phyloP scores from a whole-genome alignment of 2,888 invertebrate species.

The Neoitamus cyanurus region DNA sequence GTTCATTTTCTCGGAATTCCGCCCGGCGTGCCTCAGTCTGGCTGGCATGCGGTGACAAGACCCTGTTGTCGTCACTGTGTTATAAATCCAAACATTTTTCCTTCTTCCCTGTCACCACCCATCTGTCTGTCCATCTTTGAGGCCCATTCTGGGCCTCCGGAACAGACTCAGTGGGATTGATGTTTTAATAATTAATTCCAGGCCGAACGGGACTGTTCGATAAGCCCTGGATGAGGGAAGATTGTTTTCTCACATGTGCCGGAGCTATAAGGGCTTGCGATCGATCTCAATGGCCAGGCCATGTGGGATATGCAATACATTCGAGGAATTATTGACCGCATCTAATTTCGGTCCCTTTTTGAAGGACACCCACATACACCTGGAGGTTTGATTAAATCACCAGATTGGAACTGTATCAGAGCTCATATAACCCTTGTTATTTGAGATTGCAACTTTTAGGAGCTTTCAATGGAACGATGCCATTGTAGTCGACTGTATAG shows the following conservation, averaged over 20 bases:
- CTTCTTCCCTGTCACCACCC: background rate
- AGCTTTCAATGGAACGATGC: background rate
- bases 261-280: background rate
- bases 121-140: background rate
- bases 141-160: background rate
- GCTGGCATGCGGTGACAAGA: background rate
- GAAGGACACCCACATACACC: background rate
- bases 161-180: background rate
- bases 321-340: background rate
- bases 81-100: background rate
- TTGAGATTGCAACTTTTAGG: background rate
- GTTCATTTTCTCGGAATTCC: slow-evolving; percentile 16
- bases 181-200: background rate
- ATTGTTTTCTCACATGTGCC: background rate
- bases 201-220: background rate
- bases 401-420: background rate
- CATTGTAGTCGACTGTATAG: no score
- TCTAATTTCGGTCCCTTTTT: background rate
- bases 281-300: background rate
- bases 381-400: background rate
- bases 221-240: background rate
- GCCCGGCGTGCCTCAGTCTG: background rate
- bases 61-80: background rate
- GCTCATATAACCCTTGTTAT: background rate
- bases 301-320: background rate